Evolutionary conservation across 2,113 vertebrate genomes (phyloP), one percentile per base, ranked within the genome.

Genomic region (Oriolus oriolus): DNA sequence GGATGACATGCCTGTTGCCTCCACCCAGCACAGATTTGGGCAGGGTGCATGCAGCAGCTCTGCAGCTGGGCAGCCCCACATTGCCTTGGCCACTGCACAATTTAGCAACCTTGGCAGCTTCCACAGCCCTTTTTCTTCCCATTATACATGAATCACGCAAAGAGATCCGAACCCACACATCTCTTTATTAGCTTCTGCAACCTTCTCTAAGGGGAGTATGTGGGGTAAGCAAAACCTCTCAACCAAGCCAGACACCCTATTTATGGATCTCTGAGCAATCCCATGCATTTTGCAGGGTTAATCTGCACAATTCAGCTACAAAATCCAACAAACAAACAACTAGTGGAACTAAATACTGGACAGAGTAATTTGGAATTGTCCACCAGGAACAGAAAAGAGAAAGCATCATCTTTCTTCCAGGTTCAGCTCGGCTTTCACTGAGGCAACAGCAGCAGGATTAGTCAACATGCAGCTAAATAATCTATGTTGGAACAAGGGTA

Each of bases 31-130:
- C 5, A 16, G 33, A 12, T 80, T 7, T 56, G 74, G 59, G 50
- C 13, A 87, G 41, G 18, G 35, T 49, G 21, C 23, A 20, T 3
- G 10, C 53, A 68, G 69, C 49, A 64, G 24, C 60, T 88, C 64
- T 68, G 31, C 57, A 76, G 4, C 33, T 30, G 45, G 2, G 37
- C 37, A 66, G 33, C 37, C 42, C 20, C 1, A 1, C 0, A 0
- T 41, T 85, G 33, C 60, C 70, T 82, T 11, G 3, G 50, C 50
- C 11, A 4, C 37, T 35, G 45, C 61, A 44, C 2, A 1, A 16
- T 65, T 85, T 35, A 49, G n/a, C 47, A 66, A 26, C 22, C n/a
- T 52, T 63, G n/a, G 22, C 16, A 60, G 23, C 53, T 92, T 68
- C 50, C 45, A 69, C 14, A 30, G 21, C 45, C 6, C 16, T 44